phyloP scores from a whole-genome alignment of 2,113 vertebrate genomes.

The Propithecus coquereli region DNA sequence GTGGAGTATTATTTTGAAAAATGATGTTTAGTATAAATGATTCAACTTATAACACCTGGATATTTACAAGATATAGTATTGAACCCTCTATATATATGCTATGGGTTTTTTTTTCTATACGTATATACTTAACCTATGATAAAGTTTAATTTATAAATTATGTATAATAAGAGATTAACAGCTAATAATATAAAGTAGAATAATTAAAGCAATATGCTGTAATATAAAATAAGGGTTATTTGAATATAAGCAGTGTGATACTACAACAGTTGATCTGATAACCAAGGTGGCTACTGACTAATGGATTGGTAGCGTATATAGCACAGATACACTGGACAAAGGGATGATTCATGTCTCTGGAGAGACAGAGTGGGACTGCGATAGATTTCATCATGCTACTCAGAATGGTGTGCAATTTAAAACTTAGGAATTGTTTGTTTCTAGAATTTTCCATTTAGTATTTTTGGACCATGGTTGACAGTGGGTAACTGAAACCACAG shows the following conservation, averaged over 20 bases:
- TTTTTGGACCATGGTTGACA: background rate
- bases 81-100: background rate
- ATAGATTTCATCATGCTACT: no score
- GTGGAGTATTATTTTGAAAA: slow-evolving; percentile 5
- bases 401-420: background rate
- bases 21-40: background rate
- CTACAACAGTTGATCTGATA: background rate
- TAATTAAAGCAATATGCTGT: background rate
- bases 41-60: background rate
- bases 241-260: background rate
- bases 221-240: background rate
- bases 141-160: background rate
- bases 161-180: background rate
- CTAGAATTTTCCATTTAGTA: background rate
- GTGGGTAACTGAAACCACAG: background rate
- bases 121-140: background rate
- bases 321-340: background rate
- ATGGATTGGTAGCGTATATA: background rate
- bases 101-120: background rate
- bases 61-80: background rate
- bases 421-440: background rate
- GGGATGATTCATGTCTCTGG: background rate
- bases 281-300: background rate
- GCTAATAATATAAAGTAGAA: background rate
- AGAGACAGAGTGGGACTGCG: background rate